Percentiles rank a stretch among this genome's conserved stretches.
These are phyloP conservation scores for Salminus brasiliensis DNA, from an alignment of 2,113 vertebrate genomes.

Conservation along the genomic window DNA sequence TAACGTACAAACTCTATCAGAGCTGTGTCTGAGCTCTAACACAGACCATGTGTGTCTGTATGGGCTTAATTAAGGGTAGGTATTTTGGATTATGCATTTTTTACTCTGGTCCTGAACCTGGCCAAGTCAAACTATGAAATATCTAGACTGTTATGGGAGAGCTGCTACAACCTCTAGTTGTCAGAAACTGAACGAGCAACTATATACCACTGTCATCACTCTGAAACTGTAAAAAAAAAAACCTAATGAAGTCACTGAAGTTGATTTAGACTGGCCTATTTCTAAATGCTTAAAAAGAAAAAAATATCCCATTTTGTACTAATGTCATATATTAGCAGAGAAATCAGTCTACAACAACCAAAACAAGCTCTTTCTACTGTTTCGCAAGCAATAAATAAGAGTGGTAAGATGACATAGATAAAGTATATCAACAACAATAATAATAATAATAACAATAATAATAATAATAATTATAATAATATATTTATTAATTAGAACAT, in stretches of 20 bases:
- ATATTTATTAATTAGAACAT: conserved; percentile 21
- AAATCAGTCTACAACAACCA: conserved; percentile 25
- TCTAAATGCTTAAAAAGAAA: not conserved
- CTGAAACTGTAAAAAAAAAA: not conserved
- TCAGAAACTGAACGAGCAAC: not conserved
- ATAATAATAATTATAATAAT: conserved; percentile 41
- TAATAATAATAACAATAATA: conserved; percentile 44
- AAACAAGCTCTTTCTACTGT: conserved; percentile 17
- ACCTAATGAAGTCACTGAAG: not conserved
- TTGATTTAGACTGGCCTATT: not conserved
- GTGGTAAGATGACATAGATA: not conserved
- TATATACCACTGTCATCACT: conserved; percentile 7
- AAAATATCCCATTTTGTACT: conserved; percentile 42
- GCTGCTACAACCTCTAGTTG: not conserved
- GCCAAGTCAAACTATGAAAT: not conserved
- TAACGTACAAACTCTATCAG: not conserved
- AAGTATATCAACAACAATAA: conserved; percentile 12
- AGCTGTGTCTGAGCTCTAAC: not conserved
- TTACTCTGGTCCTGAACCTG: not conserved
- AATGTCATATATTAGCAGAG: conserved; percentile 34
- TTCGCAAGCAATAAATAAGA: conserved; percentile 47
- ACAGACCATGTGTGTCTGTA: not conserved
- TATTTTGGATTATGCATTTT: not conserved
- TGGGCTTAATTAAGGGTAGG: not conserved
- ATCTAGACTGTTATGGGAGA: not conserved